Percentiles rank a stretch among this genome's conserved stretches.
These are phyloP conservation scores for Pseudochaenichthys georgianus DNA, from an alignment of 2,797 vertebrate species.

Conservation along the genomic window DNA sequence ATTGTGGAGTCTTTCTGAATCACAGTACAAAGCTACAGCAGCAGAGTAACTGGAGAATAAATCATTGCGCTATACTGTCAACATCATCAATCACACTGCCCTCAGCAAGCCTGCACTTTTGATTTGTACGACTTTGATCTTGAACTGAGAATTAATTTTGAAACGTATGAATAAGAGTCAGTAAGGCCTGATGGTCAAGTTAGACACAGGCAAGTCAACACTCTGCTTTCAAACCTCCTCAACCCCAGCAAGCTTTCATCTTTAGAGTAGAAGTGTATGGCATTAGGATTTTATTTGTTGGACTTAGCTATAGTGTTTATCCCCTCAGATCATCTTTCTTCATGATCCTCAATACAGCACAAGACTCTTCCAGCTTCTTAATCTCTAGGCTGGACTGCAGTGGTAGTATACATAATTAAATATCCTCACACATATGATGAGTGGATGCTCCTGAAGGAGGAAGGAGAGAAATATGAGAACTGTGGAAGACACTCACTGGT, in stretches of 20 bases:
- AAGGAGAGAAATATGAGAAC: conserved; percentile 7
- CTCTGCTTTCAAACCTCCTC: neutral
- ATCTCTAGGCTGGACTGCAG: conserved; percentile 23
- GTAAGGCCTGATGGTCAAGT: neutral
- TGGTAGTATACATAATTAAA: conserved; percentile 28
- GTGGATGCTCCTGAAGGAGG: conserved; percentile 23
- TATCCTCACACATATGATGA: conserved; percentile 16
- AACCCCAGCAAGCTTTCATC: neutral
- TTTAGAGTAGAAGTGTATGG: conserved; percentile 7
- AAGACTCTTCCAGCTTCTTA: conserved; percentile 18
- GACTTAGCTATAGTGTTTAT: conserved; percentile 20
- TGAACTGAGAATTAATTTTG: conserved; percentile 14
- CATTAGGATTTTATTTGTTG: neutral
- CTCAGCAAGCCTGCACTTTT: conserved; percentile 17
- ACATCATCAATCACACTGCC: conserved; percentile 16
- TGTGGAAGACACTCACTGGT: conserved; percentile 15
- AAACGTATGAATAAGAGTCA: conserved; percentile 9
- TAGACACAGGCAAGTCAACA: neutral
- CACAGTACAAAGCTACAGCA: conserved; percentile 25
- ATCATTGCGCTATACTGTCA: conserved; percentile 28
- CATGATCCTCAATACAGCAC: conserved; percentile 9
- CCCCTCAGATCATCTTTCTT: conserved; percentile 10
- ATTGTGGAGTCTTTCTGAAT: conserved; percentile 25
- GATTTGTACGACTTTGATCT: conserved; percentile 28
- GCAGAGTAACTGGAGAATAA: conserved; percentile 29